These are phyloP conservation scores for Euleptes europaea DNA, from an alignment of 2,113 vertebrate species.

Conservation along the genomic window DNA sequence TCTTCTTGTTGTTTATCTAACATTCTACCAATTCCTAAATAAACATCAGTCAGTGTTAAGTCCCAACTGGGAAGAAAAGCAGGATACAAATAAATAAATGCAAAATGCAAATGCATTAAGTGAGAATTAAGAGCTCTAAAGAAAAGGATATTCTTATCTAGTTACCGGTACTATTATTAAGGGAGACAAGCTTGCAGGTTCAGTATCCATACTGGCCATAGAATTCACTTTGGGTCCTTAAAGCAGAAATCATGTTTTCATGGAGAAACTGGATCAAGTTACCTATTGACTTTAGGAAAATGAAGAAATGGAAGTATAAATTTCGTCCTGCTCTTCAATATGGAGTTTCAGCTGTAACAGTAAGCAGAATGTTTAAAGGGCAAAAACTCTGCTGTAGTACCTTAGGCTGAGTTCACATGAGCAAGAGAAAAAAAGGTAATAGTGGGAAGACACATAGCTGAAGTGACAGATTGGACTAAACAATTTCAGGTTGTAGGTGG, in stretches of 20 bases:
- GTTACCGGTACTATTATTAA: background rate
- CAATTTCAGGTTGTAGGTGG: no score
- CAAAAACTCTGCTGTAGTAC: background rate
- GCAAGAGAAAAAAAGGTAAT: no score
- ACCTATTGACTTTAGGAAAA: background rate
- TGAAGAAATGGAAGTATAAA: background rate
- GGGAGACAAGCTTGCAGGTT: background rate
- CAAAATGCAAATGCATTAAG: no score
- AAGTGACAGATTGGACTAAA: no score
- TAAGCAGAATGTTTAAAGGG: background rate
- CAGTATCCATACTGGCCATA: background rate
- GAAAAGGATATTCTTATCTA: background rate
- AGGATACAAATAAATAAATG: no score
- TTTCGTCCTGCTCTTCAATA: background rate
- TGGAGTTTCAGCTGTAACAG: background rate
- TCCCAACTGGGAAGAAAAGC: no score
- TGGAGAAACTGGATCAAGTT: background rate
- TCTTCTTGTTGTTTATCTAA: background rate
- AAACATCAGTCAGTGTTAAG: background rate
- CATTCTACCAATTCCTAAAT: background rate
- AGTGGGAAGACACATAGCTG: no score
- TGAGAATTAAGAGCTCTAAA: background rate
- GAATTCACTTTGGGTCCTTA: background rate
- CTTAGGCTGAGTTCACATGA: no score
- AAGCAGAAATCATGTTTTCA: background rate